These are phyloP conservation scores for Catalaphyllia jardinei DNA, from an alignment of 64 coral and sea anemone genomes.

Conservation along the genomic window DNA sequence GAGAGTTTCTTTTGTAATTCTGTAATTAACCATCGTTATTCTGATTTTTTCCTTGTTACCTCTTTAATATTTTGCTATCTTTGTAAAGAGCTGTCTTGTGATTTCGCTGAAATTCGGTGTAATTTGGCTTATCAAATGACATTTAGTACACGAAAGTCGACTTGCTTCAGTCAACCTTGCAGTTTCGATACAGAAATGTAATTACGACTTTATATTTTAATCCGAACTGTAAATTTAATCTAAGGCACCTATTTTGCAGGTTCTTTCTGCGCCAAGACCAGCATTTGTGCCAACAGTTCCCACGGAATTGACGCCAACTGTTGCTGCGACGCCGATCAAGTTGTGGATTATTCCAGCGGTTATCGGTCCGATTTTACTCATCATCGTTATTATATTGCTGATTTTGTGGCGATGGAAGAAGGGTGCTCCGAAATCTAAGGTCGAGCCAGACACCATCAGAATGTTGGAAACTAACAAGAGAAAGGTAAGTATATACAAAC, in stretches of 20 bases:
- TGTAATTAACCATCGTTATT: no score
- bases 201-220: no score
- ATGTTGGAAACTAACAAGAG: conserved; percentile 27
- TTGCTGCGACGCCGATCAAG: conserved; percentile 21
- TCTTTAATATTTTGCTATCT: no score
- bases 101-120: no score
- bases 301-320: conserved; percentile 28
- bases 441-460: conserved; percentile 14
- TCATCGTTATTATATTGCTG: conserved; percentile 60
- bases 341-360: conserved; percentile 90
- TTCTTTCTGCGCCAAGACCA: conserved; percentile 12
- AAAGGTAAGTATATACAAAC: neutral
- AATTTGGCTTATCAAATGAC: no score
- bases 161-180: no score
- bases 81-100: no score
- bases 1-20: no score
- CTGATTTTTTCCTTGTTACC: no score
- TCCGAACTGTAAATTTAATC: neutral
- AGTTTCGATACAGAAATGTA: no score
- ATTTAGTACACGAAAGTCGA: no score
- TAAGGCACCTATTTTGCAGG: neutral
- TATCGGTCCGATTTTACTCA: conserved; percentile 43
- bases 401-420: conserved; percentile 83
- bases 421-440: conserved; percentile 61
- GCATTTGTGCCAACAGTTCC: conserved; percentile 34